Evolutionary conservation across 1,140 invertebrate genomes (phyloP), one percentile per base, ranked within the genome.

Genomic region (Papilio aristodemus): DNA sequence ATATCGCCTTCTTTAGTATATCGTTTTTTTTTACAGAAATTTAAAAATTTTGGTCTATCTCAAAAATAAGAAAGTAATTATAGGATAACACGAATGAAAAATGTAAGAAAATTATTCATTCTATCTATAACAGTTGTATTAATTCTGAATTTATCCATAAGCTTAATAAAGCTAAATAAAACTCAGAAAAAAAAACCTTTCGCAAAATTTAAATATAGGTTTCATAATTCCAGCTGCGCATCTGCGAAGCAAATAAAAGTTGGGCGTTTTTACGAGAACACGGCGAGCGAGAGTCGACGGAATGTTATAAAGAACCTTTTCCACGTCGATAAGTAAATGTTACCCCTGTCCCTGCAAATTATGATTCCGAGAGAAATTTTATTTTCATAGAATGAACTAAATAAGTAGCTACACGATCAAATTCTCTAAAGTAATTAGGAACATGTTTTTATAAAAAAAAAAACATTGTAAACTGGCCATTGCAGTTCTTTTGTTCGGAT

Each of bases 281-380:
- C 27, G 22, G 41, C 62, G 59, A 64, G 70, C 64, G 70, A 73
- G 71, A 72, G 50, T 71, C 72, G 71, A 74, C 73, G 66, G 77
- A 85, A 86, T 84, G 79, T 85, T 85, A 83, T 78, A 87, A 76
- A 72, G 76, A 75, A 80, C 81, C 82, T 85, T 84, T 87, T 85
- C 78, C 83, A 75, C 80, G 81, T 81, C 84, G 80, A 86, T 86
- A 87, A 87, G 85, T 83, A 83, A 87, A 86, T 83, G 80, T 80
- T 83, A 80, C 81, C 83, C 81, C 80, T 83, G 81, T 85, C 80
- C 72, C 70, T 58, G 58, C 71, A 75, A 85, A 76, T 80, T 83
- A 81, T 81, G 79, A 82, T 79, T 79, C 74, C 37, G 66, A 19
- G 63, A 63, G 63, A 14, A 66, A 25, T 41, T 25, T 36, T 79